phyloP scores from a whole-genome alignment of 2,797 vertebrate genomes.

The Luscinia luscinia region DNA sequence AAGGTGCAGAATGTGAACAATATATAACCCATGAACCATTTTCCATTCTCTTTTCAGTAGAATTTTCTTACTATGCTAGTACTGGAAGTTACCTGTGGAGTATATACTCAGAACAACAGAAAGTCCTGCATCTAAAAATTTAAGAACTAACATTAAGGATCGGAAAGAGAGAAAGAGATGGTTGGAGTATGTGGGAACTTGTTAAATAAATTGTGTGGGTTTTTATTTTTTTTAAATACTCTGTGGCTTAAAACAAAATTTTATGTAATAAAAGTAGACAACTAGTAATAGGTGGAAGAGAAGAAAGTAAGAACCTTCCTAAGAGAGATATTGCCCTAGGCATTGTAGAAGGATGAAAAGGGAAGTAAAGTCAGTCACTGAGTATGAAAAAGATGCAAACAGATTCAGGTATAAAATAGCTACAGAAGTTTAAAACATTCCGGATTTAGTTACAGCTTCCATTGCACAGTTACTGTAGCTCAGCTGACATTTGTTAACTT shows the following conservation, averaged over 20 bases:
- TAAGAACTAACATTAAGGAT: background rate
- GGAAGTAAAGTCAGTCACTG: background rate
- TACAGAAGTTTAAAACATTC: background rate
- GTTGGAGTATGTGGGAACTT: background rate
- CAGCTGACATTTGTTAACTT: background rate
- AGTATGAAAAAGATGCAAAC: background rate
- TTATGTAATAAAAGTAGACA: background rate
- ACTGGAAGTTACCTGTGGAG: background rate
- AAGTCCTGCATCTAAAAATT: background rate
- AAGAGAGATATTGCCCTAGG: background rate
- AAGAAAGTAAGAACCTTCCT: background rate
- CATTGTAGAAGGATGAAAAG: background rate
- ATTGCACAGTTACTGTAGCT: background rate
- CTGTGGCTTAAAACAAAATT: background rate
- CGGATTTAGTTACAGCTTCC: background rate
- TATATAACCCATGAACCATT: background rate
- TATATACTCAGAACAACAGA: background rate
- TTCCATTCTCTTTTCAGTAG: background rate
- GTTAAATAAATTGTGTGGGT: background rate
- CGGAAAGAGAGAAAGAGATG: background rate
- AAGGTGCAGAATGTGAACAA: background rate
- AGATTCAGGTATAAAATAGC: background rate
- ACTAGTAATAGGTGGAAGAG: background rate
- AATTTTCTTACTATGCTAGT: background rate
- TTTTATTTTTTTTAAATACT: background rate